Conservation (phyloP, 2,113 vertebrate species). For the Bombycilla garrulus region DNA sequence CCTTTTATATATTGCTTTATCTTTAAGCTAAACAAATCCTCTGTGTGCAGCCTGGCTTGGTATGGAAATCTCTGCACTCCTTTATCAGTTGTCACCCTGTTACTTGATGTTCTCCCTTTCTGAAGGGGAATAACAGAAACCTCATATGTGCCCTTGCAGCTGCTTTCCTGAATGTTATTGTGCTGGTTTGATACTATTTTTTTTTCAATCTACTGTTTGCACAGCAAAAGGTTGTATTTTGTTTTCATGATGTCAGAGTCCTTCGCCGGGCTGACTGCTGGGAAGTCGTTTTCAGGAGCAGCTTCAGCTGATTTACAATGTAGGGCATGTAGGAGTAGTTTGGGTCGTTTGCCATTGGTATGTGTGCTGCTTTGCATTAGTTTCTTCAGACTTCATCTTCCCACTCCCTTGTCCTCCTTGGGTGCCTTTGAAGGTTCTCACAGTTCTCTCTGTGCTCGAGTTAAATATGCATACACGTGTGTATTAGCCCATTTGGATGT, state of each 20-base stretch:
- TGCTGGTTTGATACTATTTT: background rate
- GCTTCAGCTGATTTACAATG: background rate
- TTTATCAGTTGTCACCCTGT: background rate
- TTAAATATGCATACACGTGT: background rate
- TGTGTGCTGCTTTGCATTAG: background rate
- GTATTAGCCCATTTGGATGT: background rate
- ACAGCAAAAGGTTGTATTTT: background rate
- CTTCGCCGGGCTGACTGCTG: background rate
- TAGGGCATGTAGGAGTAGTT: background rate
- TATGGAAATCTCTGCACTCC: background rate
- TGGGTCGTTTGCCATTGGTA: background rate
- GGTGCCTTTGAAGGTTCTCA: background rate
- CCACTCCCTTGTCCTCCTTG: background rate
- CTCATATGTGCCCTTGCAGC: background rate
- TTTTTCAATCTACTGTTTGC: background rate
- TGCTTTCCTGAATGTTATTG: background rate
- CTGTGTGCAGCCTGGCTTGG: background rate
- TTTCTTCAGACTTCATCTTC: background rate
- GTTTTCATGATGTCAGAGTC: background rate
- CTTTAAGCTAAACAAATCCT: constrained; percentile 1
- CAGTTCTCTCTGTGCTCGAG: background rate
- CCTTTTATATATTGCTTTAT: constrained; percentile 8
- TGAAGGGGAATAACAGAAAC: background rate
- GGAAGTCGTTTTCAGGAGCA: background rate
- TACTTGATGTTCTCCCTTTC: background rate